phyloP scores from a whole-genome alignment of 1,140 invertebrate species.

The Mizuhopecten yessoensis region DNA sequence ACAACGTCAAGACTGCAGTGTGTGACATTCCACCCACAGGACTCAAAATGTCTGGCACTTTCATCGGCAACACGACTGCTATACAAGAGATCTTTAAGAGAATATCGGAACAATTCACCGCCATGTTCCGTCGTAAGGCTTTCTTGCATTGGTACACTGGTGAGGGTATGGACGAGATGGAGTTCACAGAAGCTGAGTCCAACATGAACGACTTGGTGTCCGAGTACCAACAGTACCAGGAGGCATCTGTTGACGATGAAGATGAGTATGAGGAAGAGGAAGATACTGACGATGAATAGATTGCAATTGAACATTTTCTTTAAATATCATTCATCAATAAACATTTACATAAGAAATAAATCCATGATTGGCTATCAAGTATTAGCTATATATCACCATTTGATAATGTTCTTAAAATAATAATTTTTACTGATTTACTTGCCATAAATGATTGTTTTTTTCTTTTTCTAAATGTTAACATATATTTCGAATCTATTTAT shows the following conservation, averaged over 20 bases:
- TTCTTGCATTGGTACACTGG: slow-evolving; percentile 93
- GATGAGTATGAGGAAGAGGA: slow-evolving; percentile 61
- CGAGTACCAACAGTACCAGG: slow-evolving; percentile 87
- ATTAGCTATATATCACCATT: too few relatives aligned
- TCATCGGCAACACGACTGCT: slow-evolving; percentile 87
- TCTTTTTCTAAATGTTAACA: neutral
- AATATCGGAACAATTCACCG: slow-evolving; percentile 86
- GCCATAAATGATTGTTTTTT: neutral
- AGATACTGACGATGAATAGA: slow-evolving; percentile 44
- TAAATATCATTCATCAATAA: neutral
- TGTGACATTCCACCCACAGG: slow-evolving; percentile 95
- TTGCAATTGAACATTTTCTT: neutral
- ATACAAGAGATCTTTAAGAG: slow-evolving; percentile 91
- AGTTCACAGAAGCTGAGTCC: slow-evolving; percentile 89
- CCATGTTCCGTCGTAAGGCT: slow-evolving; percentile 90
- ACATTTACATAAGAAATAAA: neutral
- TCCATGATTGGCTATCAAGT: neutral
- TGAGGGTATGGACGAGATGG: slow-evolving; percentile 92
- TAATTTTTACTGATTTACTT: neutral
- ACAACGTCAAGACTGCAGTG: slow-evolving; percentile 90
- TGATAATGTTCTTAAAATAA: too few relatives aligned
- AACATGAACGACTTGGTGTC: slow-evolving; percentile 94
- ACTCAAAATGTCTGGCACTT: slow-evolving; percentile 94
- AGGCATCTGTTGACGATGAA: slow-evolving; percentile 89
- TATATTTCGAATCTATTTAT: neutral